A percentile compares a stretch with the other conserved stretches of the same genome.
Conservation (phyloP, 2,888 invertebrate genomes). For the Tolmerus cingulatus region DNA sequence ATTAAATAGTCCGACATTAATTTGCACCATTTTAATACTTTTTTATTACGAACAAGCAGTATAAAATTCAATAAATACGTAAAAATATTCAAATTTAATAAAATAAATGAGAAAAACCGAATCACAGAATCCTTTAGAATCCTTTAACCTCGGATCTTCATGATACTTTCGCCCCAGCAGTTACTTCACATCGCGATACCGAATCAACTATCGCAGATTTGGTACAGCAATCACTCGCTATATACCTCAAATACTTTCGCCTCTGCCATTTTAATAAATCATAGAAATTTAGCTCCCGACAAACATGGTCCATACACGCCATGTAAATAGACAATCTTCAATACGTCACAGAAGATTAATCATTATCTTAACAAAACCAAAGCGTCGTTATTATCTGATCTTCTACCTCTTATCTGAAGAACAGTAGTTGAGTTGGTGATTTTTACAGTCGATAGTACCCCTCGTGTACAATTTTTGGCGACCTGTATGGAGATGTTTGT, state of each 20-base stretch:
- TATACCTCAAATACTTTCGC: not conserved
- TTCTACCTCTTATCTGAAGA: not conserved
- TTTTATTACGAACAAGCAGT: not conserved
- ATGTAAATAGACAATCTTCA: not conserved
- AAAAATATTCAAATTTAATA: not conserved
- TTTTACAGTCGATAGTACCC: not conserved
- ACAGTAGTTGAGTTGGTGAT: not conserved
- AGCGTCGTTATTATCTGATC: not conserved
- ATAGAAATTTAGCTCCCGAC: not conserved
- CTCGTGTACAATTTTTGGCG: not conserved
- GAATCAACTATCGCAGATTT: not conserved
- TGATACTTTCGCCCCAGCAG: not conserved
- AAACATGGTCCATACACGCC: not conserved
- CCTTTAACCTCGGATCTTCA: not conserved
- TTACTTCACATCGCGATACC: not conserved
- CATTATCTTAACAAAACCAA: not conserved
- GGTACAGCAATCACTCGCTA: not conserved
- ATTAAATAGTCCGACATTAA: not conserved
- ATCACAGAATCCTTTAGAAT: not conserved
- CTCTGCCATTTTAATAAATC: not conserved
- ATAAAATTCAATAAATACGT: not conserved
- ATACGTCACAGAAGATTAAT: constrained; percentile 3
- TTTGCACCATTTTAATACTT: constrained; percentile 7
- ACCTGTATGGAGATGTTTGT: not conserved
- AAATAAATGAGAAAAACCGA: not conserved